phyloP scores from a whole-genome alignment of 1,140 invertebrate genomes.

The Phymastichus coffea region DNA sequence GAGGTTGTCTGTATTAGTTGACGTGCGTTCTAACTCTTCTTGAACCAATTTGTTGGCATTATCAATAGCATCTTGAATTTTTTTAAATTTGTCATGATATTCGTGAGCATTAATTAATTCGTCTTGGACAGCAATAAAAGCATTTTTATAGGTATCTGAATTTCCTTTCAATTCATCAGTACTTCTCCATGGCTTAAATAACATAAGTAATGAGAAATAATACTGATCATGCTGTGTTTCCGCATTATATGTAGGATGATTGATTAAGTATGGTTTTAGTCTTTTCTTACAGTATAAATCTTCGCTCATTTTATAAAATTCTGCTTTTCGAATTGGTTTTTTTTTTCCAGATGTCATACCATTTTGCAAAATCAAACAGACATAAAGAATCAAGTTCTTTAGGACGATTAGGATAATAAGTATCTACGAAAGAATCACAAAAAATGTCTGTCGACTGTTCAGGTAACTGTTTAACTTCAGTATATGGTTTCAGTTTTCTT shows the following conservation, averaged over 20 bases:
- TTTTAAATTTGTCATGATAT: constrained; percentile 11
- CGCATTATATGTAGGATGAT: constrained; percentile 32
- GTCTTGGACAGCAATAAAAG: not conserved
- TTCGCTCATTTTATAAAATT: constrained; percentile 16
- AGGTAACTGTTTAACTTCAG: constrained; percentile 12
- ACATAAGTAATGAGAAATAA: constrained; percentile 30
- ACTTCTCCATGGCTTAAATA: constrained; percentile 34
- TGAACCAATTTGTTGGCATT: not conserved
- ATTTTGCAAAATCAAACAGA: constrained; percentile 19
- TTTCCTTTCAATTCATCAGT: constrained; percentile 22
- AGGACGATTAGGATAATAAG: constrained; percentile 27
- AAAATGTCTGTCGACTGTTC: constrained; percentile 7
- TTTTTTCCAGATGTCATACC: not conserved
- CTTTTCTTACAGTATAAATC: constrained; percentile 30
- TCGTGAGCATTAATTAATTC: not conserved
- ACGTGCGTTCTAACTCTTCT: not conserved
- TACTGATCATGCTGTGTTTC: constrained; percentile 30
- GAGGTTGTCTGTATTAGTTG: not conserved
- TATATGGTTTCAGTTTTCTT: constrained; percentile 22
- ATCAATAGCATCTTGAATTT: constrained; percentile 2
- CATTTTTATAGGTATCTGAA: not conserved
- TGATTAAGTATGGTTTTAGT: constrained; percentile 29
- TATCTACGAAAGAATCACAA: constrained; percentile 22
- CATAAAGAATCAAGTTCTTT: not conserved
- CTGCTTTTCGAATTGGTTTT: constrained; percentile 5